A percentile compares a stretch with the other conserved stretches of the same genome.
phyloP scores from a whole-genome alignment of 1,140 invertebrate genomes.

The Dreissena rostriformis region DNA sequence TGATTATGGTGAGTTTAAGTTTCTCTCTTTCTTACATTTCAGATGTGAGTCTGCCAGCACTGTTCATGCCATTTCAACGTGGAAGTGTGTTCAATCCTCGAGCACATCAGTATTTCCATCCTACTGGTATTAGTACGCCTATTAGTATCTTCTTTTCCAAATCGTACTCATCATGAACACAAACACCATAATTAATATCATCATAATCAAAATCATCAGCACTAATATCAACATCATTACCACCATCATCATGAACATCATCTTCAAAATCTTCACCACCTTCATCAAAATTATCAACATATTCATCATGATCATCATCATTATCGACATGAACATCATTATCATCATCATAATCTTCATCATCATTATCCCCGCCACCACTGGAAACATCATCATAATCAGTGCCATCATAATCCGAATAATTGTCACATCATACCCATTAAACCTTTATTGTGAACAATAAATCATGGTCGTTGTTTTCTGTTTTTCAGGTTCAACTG shows the following conservation, averaged over 20 bases:
- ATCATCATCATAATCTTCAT: too few species aligned
- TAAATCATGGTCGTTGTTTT: not conserved
- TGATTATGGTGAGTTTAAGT: not conserved
- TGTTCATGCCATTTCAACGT: slow-evolving; percentile 76
- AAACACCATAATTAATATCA: not conserved
- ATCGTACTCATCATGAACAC: not conserved
- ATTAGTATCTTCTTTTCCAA: not conserved
- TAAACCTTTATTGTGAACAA: too few species aligned
- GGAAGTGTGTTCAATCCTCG: slow-evolving; percentile 75
- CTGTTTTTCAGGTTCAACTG: slow-evolving; percentile 66
- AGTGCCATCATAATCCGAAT: too few species aligned
- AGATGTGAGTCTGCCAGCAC: slow-evolving; percentile 78
- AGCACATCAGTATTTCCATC: slow-evolving; percentile 78
- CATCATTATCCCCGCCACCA: too few species aligned
- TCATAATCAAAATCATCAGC: not conserved
- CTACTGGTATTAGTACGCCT: slow-evolving; percentile 72
- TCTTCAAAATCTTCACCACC: not conserved
- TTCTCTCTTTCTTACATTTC: slow-evolving; percentile 34
- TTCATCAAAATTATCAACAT: too few species aligned
- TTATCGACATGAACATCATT: too few species aligned
- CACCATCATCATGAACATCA: not conserved
- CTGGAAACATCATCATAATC: too few species aligned
- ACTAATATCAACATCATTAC: not conserved
- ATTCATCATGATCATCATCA: too few species aligned
- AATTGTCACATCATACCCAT: too few species aligned